Evolutionary conservation across 2,888 invertebrate species (phyloP), one percentile per base, ranked within the genome.

Genomic region (Dolomedes plantarius): DNA sequence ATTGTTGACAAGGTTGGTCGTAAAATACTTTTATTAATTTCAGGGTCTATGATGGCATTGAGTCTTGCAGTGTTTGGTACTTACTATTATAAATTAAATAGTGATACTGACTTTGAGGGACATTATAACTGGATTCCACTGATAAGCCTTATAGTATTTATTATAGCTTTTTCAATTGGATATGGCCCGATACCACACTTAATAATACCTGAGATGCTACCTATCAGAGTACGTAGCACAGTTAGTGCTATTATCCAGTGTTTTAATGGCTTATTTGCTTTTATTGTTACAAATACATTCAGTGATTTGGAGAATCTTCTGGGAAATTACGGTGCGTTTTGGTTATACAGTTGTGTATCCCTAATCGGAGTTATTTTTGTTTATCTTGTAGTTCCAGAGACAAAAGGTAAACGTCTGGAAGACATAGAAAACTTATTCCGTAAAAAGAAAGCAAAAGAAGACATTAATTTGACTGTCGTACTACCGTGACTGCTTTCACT

Each of bases 201-300:
- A 19, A 96, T 97, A 96, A 94, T 97, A 94, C 96, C 97, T 78
- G 97, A 97, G 92, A 96, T 97, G 89, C 92, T 98, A 90, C 96
- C 98, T 72, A 92, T 94, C 0, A 95, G 95, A 91, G 96, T 97
- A 83, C 94, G 97, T 88, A 97, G 98, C 0, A 94, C 95, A 0
- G 97, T 98, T 0, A 97, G 97, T 27, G 96, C 97, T 0, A 92
- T 97, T 32, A 95, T 95, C 0, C 96, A 97, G 0, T 95, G 95
- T 19, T 95, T 96, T 90, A 98, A 97, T 91, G 97, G 97, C 97
- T 92, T 94, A 0, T 96, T 96, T 91, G 96, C 96, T 0, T 97
- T 97, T 91, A 91, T 96, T 86, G 96, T 97, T 0, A 97, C 97
- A 0, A 96, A 96, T 91, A 94, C 95, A 41, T 97, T 97, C 92